Conservation (phyloP, 2,888 invertebrate species). For the Uropetala carovei region DNA sequence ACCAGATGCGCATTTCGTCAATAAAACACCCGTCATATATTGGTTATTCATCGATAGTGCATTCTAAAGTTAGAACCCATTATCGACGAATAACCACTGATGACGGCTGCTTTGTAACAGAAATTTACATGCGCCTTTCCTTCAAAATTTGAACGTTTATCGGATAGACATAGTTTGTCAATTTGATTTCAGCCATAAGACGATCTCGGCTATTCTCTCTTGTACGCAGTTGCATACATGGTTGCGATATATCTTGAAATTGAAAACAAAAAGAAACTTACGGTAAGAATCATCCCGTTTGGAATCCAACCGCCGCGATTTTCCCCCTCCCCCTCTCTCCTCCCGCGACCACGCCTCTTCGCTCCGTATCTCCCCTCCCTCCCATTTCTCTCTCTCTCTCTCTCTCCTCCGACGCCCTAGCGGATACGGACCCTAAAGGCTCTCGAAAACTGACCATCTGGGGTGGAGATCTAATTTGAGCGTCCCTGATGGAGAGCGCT, state of each 20-base stretch:
- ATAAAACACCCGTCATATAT: too few species aligned
- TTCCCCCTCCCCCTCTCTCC: background rate
- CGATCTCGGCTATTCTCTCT: background rate
- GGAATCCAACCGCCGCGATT: background rate
- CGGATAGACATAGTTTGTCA: too few species aligned
- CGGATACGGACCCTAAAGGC: slow-evolving; percentile 53
- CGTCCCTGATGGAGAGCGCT: slow-evolving; percentile 45
- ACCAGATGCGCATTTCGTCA: too few species aligned
- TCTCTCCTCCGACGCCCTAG: background rate
- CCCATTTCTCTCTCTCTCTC: background rate
- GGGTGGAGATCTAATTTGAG: slow-evolving; percentile 59
- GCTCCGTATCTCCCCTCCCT: background rate
- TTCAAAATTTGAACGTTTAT: background rate
- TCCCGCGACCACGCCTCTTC: slow-evolving; percentile 17
- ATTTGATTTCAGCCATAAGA: background rate
- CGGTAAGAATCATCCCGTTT: background rate
- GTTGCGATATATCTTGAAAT: background rate
- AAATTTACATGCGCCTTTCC: background rate
- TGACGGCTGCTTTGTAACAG: background rate
- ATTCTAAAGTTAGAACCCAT: too few species aligned
- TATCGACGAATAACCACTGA: background rate
- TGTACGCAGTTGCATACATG: background rate
- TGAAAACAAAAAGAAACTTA: background rate
- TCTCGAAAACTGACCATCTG: slow-evolving; percentile 55
- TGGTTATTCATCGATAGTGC: too few species aligned